Base-by-base conservation (phyloP, 30 jellyfish, hydroid and myxozoan species). In the Turritopsis dohrnii region DNA sequence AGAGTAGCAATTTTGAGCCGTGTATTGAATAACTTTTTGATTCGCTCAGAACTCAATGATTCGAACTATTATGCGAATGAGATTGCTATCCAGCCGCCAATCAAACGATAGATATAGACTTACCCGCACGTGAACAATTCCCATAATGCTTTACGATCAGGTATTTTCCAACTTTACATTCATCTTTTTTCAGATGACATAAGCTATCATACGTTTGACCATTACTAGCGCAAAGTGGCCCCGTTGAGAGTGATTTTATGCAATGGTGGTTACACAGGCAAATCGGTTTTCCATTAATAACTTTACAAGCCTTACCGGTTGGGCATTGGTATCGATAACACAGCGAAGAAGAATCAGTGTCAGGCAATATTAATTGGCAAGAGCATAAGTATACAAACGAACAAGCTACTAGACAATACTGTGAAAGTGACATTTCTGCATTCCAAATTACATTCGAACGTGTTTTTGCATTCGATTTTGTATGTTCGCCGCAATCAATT, bases 201-300 rank as follows among this genome's bases (percentile, higher is more conserved):
- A 80, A 65, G 16, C 75, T 72, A 23, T 52, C 30, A 82, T 82
- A 88, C 18, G 96, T 82, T 30, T 74, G 80, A 20, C 96, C 96
- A 83, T 83, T 79, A 23, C 88, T 71, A 1, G 86, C 96, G 79
- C 96, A 88, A 19, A 88, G 54, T 24, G 89, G 89, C 0, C 96
- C 96, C 13, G 84, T 83, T 29, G 52, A 22, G 29, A 54, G 54
- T 5, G 83, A 86, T 16, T 24, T 31, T 7, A 66, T 82, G 89
- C 96, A 88, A 21, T 71, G 77, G 41, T 54, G 75, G 83, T 26
- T 52, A 76, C 96, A 88, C 52, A 65, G 53, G 79, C 96, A 88
- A 53, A 16, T n/a, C 18, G 91, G 74, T 24, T 76, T 83, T 7
- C n/a, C 54, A 73, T 88, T 81, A 24, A 30, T 74, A 22, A 25